Conservation (phyloP, 1,140 invertebrate species). For the Lanistes nyassanus region DNA sequence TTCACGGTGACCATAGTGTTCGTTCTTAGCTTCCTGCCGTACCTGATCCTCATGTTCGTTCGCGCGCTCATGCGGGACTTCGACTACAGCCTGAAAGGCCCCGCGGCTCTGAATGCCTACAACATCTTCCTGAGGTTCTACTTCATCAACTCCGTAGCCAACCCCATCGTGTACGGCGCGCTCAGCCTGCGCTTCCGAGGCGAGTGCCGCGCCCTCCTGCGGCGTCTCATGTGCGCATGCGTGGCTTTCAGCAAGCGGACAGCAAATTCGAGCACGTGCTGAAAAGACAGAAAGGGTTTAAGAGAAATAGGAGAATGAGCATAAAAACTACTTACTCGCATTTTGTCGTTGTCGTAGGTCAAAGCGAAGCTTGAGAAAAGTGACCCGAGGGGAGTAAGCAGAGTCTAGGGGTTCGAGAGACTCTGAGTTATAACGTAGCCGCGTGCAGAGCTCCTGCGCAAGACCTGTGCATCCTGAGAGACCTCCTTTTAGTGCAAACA, state of each 20-base stretch:
- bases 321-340: too few relatives aligned
- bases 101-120: conserved; percentile 19
- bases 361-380: too few relatives aligned
- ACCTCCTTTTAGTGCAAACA: too few relatives aligned
- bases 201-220: conserved; percentile 9
- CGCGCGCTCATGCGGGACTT: conserved; percentile 24
- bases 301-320: too few relatives aligned
- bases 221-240: neutral
- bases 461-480: too few relatives aligned
- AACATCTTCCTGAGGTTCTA: conserved; percentile 35
- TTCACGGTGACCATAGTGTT: conserved; percentile 39
- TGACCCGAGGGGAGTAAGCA: too few relatives aligned
- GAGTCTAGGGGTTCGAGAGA: too few relatives aligned
- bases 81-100: conserved; percentile 26
- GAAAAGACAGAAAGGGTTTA: neutral
- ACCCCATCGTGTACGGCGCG: conserved; percentile 34
- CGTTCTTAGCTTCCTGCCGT: conserved; percentile 41
- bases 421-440: too few relatives aligned
- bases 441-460: too few relatives aligned
- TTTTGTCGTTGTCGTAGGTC: too few relatives aligned
- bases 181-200: conserved; percentile 28
- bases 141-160: conserved; percentile 30
- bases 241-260: neutral
- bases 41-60: conserved; percentile 30
- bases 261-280: neutral